Base-by-base conservation (phyloP, 2,797 vertebrate genomes). In the Echiichthys vipera region DNA sequence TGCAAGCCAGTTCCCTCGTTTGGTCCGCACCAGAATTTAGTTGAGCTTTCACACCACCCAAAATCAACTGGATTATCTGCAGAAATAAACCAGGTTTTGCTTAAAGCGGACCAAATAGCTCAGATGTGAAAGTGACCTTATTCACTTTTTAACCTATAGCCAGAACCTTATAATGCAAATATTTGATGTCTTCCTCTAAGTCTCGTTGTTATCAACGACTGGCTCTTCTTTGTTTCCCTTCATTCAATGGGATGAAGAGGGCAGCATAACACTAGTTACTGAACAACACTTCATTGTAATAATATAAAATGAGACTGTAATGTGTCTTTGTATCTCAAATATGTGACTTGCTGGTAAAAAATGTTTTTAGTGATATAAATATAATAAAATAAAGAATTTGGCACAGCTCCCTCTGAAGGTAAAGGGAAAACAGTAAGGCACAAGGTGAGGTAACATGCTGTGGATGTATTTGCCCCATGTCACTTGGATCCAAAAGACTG, bases 381-480 rank as follows among this genome's bases (percentile, higher is more conserved):
- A 24, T 22, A 9, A 71, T 27, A 27, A n/a, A n/a, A n/a, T n/a
- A n/a, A n/a, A n/a, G n/a, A n/a, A 32, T 62, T 49, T 55, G 20
- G 10, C 25, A 8, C 2, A 24, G 29, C 24, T 59, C 10, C 29
- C 20, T 36, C 25, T 65, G 75, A 24, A 43, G 37, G 37, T 43
- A 25, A 46, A 37, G 17, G 43, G 59, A 45, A 50, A 69, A 51
- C 66, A 73, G 27, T 40, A 24, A 76, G 43, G 45, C 55, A 39
- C 39, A 39, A 53, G 51, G 54, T 76, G 71, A 65, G 66, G 46
- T 65, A 69, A 85, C 69, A 77, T 40, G 51, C 71, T 57, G 65
- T 46, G 59, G 77, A 40, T 70, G 62, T 46, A 74, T 87, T 88
- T 86, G 59, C 59, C 76, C 79, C 68, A 54, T 85, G 77, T 80